These are phyloP conservation scores for Alentia gelatinosa DNA, from an alignment of 2,888 invertebrate genomes.

Conservation along the genomic window DNA sequence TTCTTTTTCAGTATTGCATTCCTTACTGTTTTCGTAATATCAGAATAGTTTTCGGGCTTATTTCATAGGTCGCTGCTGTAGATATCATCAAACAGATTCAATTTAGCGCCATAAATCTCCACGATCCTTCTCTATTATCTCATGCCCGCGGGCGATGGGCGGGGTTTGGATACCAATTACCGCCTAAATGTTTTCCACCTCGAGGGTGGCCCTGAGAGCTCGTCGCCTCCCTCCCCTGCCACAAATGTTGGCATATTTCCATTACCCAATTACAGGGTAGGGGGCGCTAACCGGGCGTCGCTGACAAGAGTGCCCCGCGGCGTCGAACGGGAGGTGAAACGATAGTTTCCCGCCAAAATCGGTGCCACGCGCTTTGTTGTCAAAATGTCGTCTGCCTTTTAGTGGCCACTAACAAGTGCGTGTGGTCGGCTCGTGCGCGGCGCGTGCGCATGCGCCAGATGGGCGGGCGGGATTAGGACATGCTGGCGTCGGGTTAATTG, in stretches of 20 bases:
- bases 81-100: neutral
- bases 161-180: neutral
- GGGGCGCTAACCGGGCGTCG: neutral
- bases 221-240: neutral
- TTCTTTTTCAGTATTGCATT: no score
- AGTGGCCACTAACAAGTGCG: neutral
- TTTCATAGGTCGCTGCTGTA: no score
- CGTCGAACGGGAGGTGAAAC: neutral
- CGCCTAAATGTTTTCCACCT: neutral
- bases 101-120: neutral
- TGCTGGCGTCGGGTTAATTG: neutral
- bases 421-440: neutral
- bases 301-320: neutral
- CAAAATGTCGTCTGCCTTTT: neutral
- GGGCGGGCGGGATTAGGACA: neutral
- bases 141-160: neutral
- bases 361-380: neutral
- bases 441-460: neutral
- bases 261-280: slow-evolving; percentile 32
- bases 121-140: neutral
- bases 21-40: no score
- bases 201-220: neutral
- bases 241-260: slow-evolving; percentile 18
- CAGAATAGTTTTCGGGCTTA: no score
- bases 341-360: neutral